Evolutionary conservation across 2,888 invertebrate genomes (phyloP).

Genomic region (Beris morrisii): DNA sequence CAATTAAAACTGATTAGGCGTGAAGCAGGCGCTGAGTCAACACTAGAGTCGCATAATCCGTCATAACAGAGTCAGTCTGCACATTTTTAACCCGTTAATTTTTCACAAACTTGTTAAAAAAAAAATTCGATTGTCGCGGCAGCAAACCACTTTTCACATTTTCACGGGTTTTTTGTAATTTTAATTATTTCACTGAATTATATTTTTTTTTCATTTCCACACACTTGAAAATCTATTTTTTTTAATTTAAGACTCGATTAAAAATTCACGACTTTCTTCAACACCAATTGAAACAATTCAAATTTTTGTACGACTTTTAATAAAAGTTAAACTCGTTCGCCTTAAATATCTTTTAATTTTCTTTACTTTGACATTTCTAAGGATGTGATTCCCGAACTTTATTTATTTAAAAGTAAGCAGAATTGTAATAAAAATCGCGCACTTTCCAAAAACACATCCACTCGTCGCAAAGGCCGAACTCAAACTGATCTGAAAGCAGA

Average conservation of each 20-base stretch:
- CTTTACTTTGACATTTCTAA: too few species aligned
- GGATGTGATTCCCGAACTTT: too few species aligned
- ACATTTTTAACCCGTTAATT: not conserved
- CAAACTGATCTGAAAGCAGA: constrained; percentile 50
- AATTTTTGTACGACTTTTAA: not conserved
- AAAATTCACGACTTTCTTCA: too few species aligned
- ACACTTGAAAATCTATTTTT: too few species aligned
- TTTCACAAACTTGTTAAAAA: not conserved
- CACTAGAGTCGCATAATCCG: not conserved
- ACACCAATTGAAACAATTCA: too few species aligned
- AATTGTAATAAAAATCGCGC: too few species aligned
- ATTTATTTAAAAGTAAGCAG: too few species aligned
- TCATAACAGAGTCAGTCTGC: constrained; percentile 8
- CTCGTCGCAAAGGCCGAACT: constrained; percentile 56
- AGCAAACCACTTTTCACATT: constrained; percentile 5
- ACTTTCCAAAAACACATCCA: constrained; percentile 31
- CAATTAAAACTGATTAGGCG: not conserved
- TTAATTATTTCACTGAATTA: not conserved
- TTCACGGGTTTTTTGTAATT: constrained; percentile 8
- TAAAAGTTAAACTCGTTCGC: constrained; percentile 1
- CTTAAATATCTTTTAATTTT: too few species aligned
- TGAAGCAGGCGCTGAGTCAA: not conserved
- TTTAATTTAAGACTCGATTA: too few species aligned
- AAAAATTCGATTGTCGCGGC: not conserved
- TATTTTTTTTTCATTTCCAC: too few species aligned